A percentile compares a stretch with the other conserved stretches of the same genome.
These are phyloP conservation scores for Erebia aethiops DNA, from an alignment of 2,888 invertebrate species.

Conservation along the genomic window DNA sequence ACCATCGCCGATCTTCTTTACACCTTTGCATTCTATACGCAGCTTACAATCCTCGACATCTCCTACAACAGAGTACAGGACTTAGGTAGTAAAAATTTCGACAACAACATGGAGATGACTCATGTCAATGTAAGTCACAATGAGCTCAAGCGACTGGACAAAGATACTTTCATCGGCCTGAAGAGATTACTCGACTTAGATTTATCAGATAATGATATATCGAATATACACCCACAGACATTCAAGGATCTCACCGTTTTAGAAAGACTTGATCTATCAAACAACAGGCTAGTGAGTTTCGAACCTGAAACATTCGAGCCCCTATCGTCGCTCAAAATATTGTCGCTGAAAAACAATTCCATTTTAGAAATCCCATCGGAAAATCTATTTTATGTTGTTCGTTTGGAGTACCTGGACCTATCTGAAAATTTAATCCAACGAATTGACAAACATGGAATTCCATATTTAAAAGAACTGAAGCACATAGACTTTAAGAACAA, in stretches of 20 bases:
- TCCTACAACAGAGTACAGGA: conserved; percentile 91
- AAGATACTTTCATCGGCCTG: conserved; percentile 90
- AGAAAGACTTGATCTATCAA: conserved; percentile 88
- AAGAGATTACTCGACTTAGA: conserved; percentile 86
- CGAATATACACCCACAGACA: conserved; percentile 87
- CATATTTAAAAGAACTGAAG: conserved; percentile 87
- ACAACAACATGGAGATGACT: conserved; percentile 88
- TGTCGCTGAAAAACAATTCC: conserved; percentile 90
- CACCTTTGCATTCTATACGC: conserved; percentile 90
- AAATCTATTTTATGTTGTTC: conserved; percentile 86
- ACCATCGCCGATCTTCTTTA: conserved; percentile 90
- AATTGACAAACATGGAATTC: conserved; percentile 88
- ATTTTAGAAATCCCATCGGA: conserved; percentile 89
- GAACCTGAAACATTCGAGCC: conserved; percentile 88
- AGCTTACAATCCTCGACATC: conserved; percentile 90
- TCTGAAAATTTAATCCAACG: conserved; percentile 90
- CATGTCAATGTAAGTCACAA: conserved; percentile 91
- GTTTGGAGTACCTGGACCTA: conserved; percentile 88
- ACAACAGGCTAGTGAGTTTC: conserved; percentile 89
- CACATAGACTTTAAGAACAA: conserved; percentile 89
- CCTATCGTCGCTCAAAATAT: conserved; percentile 86
- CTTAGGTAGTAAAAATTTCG: conserved; percentile 92
- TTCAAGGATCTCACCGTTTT: conserved; percentile 90
- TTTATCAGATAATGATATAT: conserved; percentile 90
- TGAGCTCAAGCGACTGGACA: conserved; percentile 86